These are phyloP conservation scores for Chaetorhynchus papuensis DNA, from an alignment of 2,113 vertebrate genomes.

Conservation along the genomic window DNA sequence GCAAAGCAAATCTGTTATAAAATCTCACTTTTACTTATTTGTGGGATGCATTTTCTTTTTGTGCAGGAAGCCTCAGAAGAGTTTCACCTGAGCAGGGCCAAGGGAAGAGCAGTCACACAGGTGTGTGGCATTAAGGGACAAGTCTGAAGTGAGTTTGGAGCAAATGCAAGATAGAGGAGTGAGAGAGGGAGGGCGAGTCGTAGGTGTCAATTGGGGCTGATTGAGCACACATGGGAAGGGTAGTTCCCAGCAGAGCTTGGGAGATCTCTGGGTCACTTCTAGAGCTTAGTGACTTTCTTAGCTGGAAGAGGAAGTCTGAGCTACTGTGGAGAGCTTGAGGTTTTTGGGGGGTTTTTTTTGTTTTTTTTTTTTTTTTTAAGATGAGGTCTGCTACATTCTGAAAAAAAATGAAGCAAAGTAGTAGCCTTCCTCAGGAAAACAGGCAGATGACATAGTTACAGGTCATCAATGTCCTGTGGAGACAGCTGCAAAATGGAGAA, in stretches of 20 bases:
- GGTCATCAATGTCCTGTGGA: rapidly evolving
- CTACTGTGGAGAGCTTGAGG: background rate
- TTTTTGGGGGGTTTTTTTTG: no score
- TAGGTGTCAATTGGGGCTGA: rapidly evolving
- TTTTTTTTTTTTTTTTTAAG: background rate
- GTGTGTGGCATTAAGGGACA: background rate
- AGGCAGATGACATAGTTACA: rapidly evolving
- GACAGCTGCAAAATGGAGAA: background rate
- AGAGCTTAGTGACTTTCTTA: rapidly evolving
- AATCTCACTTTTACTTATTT: background rate
- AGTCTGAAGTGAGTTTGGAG: background rate
- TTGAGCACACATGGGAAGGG: background rate
- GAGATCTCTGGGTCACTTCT: rapidly evolving
- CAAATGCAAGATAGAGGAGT: no score
- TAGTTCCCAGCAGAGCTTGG: rapidly evolving
- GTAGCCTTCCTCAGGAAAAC: background rate
- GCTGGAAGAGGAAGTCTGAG: background rate
- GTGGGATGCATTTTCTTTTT: background rate
- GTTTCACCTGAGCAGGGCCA: background rate
- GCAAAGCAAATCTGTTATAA: background rate
- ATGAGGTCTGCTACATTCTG: background rate
- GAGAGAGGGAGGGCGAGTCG: background rate
- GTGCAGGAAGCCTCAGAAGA: background rate
- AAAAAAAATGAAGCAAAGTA: background rate
- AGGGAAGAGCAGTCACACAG: background rate